Conservation (phyloP, 2,888 invertebrate species). For the Crocallis elinguaria region DNA sequence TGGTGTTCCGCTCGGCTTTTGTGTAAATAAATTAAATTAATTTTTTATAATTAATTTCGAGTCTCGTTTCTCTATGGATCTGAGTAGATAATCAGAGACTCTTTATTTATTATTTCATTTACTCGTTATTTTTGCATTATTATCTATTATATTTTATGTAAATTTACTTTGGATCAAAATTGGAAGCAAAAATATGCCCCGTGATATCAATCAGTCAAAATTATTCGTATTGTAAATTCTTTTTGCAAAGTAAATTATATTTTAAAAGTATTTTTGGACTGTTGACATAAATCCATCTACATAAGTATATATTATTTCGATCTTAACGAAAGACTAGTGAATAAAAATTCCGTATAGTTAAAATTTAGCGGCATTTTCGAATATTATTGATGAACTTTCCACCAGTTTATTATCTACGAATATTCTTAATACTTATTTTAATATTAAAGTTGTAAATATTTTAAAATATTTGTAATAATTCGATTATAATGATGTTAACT, state of each 20-base stretch:
- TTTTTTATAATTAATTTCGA: conserved; percentile 44
- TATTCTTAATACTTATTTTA: conserved; percentile 17
- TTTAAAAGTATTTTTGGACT: background rate
- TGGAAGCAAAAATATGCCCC: conserved; percentile 27
- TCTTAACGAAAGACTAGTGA: background rate
- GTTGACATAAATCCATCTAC: background rate
- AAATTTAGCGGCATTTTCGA: conserved; percentile 8
- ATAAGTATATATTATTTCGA: background rate
- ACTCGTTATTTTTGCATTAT: conserved; percentile 39
- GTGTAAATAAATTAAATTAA: conserved; percentile 54
- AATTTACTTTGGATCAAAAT: conserved; percentile 34
- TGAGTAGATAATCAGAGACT: conserved; percentile 49
- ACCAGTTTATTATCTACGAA: conserved; percentile 16
- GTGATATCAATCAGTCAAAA: conserved; percentile 6
- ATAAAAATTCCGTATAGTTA: conserved; percentile 8
- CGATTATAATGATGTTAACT: conserved; percentile 73
- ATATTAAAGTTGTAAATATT: conserved; percentile 81
- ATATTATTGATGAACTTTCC: background rate
- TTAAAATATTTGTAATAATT: conserved; percentile 78
- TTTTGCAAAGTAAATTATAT: background rate
- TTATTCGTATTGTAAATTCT: background rate
- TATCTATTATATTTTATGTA: conserved; percentile 43
- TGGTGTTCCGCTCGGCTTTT: conserved; percentile 42
- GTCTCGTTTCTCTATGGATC: conserved; percentile 42
- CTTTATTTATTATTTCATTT: conserved; percentile 46